These are phyloP conservation scores for Leucopsar rothschildi DNA, from an alignment of 2,113 vertebrate genomes.

Conservation along the genomic window DNA sequence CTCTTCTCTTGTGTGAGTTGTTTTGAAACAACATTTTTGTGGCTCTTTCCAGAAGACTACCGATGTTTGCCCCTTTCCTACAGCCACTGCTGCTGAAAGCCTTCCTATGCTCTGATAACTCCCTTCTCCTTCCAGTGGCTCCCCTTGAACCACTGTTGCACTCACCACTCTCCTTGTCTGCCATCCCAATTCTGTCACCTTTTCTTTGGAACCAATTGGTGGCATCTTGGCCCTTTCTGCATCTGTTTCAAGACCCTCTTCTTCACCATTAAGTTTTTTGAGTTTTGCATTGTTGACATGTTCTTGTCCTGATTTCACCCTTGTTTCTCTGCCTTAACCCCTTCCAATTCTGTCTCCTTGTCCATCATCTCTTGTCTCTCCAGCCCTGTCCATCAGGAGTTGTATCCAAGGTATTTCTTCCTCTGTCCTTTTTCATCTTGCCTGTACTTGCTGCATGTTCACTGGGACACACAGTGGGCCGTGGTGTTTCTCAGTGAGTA, in stretches of 20 bases:
- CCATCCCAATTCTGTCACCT: not conserved
- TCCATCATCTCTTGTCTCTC: not conserved
- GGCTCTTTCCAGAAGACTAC: not conserved
- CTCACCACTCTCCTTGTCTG: not conserved
- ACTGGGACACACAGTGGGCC: not conserved
- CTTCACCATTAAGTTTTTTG: not conserved
- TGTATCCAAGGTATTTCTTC: not conserved
- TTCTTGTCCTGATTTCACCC: not conserved
- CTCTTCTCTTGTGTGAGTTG: not conserved
- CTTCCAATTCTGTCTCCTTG: not conserved
- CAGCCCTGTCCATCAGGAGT: not conserved
- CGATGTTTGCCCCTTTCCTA: fast-evolving
- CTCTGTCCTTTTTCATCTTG: not conserved
- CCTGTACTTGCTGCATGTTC: not conserved
- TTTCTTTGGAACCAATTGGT: not conserved
- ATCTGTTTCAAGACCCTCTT: not conserved
- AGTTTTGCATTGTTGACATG: fast-evolving
- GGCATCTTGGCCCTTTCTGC: not conserved
- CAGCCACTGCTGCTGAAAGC: not conserved
- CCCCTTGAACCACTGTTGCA: not conserved
- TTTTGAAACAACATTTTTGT: not conserved
- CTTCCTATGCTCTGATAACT: fast-evolving
- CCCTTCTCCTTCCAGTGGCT: not conserved
- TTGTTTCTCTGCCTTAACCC: not conserved
- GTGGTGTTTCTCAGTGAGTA: not conserved